Conservation (phyloP, 2,113 vertebrate genomes). For the Lepus timidus region DNA sequence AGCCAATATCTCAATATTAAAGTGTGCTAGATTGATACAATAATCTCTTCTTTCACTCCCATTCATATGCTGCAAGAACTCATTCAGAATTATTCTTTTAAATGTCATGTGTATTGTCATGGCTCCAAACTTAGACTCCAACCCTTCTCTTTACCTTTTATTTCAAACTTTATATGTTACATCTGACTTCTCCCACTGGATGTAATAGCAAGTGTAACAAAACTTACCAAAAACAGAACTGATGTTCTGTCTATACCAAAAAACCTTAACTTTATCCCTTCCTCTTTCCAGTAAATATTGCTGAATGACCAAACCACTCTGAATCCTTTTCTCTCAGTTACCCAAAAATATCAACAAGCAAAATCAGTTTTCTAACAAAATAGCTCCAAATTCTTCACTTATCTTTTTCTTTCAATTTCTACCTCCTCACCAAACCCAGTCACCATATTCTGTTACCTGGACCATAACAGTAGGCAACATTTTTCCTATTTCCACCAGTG, state of each 20-base stretch:
- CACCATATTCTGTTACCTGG: background rate
- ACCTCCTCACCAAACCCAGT: background rate
- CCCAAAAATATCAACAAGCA: background rate
- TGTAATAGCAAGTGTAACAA: background rate
- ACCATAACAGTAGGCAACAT: background rate
- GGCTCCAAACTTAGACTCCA: constrained; percentile 1
- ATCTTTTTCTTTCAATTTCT: background rate
- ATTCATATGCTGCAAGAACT: background rate
- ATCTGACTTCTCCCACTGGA: background rate
- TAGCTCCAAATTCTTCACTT: background rate
- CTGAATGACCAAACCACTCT: background rate
- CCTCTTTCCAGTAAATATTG: background rate
- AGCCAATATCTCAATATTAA: background rate
- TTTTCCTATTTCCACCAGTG: background rate
- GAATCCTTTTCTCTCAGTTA: background rate
- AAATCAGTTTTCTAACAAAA: background rate
- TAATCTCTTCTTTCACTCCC: background rate
- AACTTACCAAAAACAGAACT: background rate
- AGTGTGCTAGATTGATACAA: background rate
- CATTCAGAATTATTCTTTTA: background rate
- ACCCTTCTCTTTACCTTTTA: background rate
- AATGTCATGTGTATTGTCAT: background rate
- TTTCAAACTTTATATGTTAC: background rate
- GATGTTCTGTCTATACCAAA: background rate
- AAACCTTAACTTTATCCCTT: background rate